A percentile compares a stretch with the other conserved stretches of the same genome.
Evolutionary conservation across 1,140 invertebrate genomes (phyloP).

Genomic region (Formica selysi): DNA sequence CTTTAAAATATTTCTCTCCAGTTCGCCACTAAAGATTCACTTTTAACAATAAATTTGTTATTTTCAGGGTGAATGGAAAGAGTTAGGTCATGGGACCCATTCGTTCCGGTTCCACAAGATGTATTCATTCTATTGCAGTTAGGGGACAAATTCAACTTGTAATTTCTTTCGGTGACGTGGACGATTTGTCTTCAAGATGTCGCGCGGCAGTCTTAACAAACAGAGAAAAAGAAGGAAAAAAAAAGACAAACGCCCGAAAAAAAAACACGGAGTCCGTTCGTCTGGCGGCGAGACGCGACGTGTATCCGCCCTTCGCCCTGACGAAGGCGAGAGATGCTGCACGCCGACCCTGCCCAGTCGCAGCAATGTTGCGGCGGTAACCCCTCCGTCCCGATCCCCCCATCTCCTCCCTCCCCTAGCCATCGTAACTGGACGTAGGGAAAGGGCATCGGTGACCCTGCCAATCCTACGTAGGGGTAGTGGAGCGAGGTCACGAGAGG

Average conservation of each 20-base stretch:
- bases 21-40: not conserved
- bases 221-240: not conserved
- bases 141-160: not conserved
- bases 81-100: not conserved
- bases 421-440: conserved; percentile 53
- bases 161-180: not conserved
- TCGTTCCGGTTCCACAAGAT: not conserved
- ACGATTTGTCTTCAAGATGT: conserved; percentile 28
- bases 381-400: not conserved
- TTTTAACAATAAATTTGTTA: not conserved
- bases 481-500: conserved; percentile 86
- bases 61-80: not conserved
- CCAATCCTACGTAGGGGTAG: conserved; percentile 79
- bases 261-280: not conserved
- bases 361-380: conserved; percentile 39
- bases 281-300: conserved; percentile 10
- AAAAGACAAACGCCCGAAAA: not conserved
- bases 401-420: not conserved
- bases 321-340: conserved; percentile 47
- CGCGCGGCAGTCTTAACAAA: conserved; percentile 1
- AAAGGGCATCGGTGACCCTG: conserved; percentile 78
- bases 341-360: conserved; percentile 38
- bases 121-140: not conserved
- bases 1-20: not conserved
- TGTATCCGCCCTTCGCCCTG: conserved; percentile 31